Base-by-base conservation (phyloP, 2,113 vertebrate species). In the Sminthopsis crassicaudata region DNA sequence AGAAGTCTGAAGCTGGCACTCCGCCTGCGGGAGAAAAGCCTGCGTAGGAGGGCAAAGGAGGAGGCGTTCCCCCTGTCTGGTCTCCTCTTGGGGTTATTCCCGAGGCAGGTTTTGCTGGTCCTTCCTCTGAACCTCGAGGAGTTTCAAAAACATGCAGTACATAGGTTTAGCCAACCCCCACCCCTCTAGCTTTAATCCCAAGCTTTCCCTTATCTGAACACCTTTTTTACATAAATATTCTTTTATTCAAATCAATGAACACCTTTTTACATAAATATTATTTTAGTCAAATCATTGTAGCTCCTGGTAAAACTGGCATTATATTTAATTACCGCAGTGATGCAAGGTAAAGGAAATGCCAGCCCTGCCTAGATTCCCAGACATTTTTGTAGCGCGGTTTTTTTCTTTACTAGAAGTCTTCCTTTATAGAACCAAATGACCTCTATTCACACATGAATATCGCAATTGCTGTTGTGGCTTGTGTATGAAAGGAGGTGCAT, bases 221-320 rank as follows among this genome's bases (percentile, higher is more conserved):
- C 50, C 42, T 57, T 97, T 97, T 95, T 96, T 95, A 96, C 96
- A 93, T 97, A 54, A 94, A 90, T 95, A 91, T 96, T 96, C 6
- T 48, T 48, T 7, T 48, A 48, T 48, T 48, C 48, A 7, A 48
- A 96, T 96, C 95, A 96, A n/a, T n/a, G n/a, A n/a, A n/a, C n/a
- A n/a, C n/a, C n/a, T 93, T 90, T 96, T 48, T 48, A 48, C 48
- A 48, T 48, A 48, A 48, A 48, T 48, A 6, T 48, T 2, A 93
- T 92, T 94, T 95, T 60, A 91, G 94, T 94, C 96, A 94, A 97
- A 96, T 96, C 95, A 96, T 93, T 91, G 90, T 53, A 52, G 67
- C 55, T 96, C 94, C 95, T 97, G 95, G 96, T 96, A 91, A 95
- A 96, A 95, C 94, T 94, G 55, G 95, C 96, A 97, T 95, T 95